Conservation (phyloP, 2,888 invertebrate species). For the Netelia virgata region DNA sequence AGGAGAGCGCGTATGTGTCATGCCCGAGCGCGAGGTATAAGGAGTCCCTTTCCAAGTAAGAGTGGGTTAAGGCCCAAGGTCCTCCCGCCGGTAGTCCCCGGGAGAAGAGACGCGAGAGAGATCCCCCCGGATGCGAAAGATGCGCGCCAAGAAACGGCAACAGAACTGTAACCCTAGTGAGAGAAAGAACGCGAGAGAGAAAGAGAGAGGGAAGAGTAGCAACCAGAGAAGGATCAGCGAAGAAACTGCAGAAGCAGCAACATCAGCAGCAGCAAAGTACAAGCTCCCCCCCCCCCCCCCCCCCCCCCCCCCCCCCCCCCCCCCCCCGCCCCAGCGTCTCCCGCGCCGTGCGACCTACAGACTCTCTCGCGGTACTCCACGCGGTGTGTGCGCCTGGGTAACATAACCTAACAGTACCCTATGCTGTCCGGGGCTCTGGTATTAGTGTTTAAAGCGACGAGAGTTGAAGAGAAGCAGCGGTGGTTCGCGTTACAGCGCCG, state of each 20-base stretch:
- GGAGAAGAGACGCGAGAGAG: constrained; percentile 70
- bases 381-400: constrained; percentile 67
- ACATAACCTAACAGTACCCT: constrained; percentile 79
- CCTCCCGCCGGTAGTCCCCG: constrained; percentile 75
- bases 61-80: constrained; percentile 84
- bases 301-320: constrained; percentile 68
- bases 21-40: constrained; percentile 70
- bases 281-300: constrained; percentile 61
- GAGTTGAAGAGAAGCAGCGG: constrained; percentile 54
- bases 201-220: constrained; percentile 2
- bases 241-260: constrained; percentile 44
- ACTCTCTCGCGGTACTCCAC: constrained; percentile 69
- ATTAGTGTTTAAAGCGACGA: constrained; percentile 52
- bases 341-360: constrained; percentile 79
- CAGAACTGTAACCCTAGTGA: constrained; percentile 23
- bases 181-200: constrained; percentile 4
- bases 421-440: constrained; percentile 69
- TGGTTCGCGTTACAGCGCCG: constrained; percentile 63
- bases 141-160: constrained; percentile 47
- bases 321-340: constrained; percentile 66
- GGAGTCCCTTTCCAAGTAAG: constrained; percentile 81
- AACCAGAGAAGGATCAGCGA: constrained; percentile 26
- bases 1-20: constrained; percentile 64
- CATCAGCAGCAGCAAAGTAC: constrained; percentile 45
- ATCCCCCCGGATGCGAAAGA: constrained; percentile 55